Base-by-base conservation (phyloP, 1,140 invertebrate genomes). In the Melanaphis sacchari region DNA sequence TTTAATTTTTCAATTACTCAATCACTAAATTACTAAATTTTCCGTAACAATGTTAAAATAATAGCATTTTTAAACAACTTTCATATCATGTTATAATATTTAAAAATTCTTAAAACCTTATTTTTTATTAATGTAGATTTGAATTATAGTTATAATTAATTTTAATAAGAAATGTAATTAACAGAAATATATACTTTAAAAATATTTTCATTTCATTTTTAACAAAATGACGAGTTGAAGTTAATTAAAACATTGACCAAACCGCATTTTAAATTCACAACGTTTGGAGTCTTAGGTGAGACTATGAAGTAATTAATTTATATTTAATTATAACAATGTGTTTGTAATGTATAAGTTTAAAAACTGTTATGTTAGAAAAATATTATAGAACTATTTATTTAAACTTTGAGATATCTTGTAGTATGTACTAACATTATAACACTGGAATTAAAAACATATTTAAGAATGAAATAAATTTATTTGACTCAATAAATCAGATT, bases 221-320 rank as follows among this genome's bases (percentile, higher is more conserved):
- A 59, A 59, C 2, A n/a, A n/a, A 31, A n/a, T 15, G 31, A 66
- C 31, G 31, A 15, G 59, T 9, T 66, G 31, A 66, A n/a, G 26
- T n/a, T 66, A 31, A 31, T 31, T 66, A 66, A 59, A 59, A 66
- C n/a, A 66, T 66, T 66, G 31, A 66, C 11, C 26, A n/a, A 66
- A n/a, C 31, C 31, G 59, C 59, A 66, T 66, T 66, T 66, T 81
- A 36, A 81, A 36, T 22, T 81, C 76, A 81, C 76, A 81, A 21
- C 76, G 36, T 81, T 81, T 81, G 76, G 76, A 81, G 76, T 81
- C 36, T 81, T 81, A 81, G 76, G 76, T 81, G 76, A 81, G 76
- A 81, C 76, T 81, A 38, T 38, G 38, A 36, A 81, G 66, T 81
- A 81, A 81, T 81, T 81, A 81, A 22, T 81, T 81, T 81, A 81